These are phyloP conservation scores for Galago senegalensis DNA, from an alignment of 2,797 vertebrate species.

Conservation along the genomic window DNA sequence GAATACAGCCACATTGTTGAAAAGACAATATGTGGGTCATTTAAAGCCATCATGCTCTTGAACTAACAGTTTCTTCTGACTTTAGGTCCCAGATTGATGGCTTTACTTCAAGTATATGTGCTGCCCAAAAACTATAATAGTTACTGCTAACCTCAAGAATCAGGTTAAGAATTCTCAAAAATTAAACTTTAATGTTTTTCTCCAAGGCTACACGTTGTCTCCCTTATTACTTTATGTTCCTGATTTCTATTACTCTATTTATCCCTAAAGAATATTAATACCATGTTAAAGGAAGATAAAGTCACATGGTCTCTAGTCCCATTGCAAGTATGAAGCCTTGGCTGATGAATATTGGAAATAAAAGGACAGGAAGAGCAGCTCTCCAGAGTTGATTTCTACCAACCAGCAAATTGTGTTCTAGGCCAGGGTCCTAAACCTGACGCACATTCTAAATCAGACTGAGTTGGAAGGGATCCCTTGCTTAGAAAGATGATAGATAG, in stretches of 20 bases:
- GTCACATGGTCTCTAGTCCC: constrained; percentile 78
- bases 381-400: constrained; percentile 19
- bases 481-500: constrained; percentile 57
- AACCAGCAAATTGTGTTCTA: constrained; percentile 26
- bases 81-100: background rate
- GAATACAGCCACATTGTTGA: background rate
- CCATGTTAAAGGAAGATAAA: constrained; percentile 87
- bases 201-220: constrained; percentile 79
- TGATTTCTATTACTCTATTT: constrained; percentile 85
- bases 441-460: constrained; percentile 31
- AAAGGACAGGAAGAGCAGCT: constrained; percentile 65
- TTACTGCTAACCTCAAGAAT: constrained; percentile 82
- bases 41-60: constrained; percentile 59
- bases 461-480: constrained; percentile 4
- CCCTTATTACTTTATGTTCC: constrained; percentile 84
- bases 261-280: constrained; percentile 85
- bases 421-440: background rate
- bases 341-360: constrained; percentile 73
- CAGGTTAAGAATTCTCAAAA: constrained; percentile 81
- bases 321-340: constrained; percentile 81
- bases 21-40: constrained; percentile 42
- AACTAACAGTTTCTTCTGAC: constrained; percentile 65
- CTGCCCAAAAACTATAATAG: constrained; percentile 13
- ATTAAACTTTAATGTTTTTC: constrained; percentile 84
- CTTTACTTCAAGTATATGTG: constrained; percentile 56